These are phyloP conservation scores for Ameiurus melas DNA, from an alignment of 2,113 vertebrate genomes.

Conservation along the genomic window DNA sequence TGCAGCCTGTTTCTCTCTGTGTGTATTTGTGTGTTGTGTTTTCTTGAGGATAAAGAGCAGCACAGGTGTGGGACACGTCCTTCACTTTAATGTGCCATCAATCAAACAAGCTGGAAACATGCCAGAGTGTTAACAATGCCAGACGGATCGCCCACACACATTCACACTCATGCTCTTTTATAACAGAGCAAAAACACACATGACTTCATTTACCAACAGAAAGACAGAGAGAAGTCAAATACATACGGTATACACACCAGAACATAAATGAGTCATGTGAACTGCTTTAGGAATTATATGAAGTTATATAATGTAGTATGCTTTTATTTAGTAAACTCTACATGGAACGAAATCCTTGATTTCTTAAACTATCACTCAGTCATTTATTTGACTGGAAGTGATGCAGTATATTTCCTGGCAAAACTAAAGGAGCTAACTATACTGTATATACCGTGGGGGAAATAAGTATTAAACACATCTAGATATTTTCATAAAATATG, in stretches of 20 bases:
- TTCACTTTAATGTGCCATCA: slow-evolving; percentile 44
- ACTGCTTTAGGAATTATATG: not conserved
- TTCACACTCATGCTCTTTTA: not conserved
- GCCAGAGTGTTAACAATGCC: slow-evolving; percentile 17
- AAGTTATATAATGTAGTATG: not conserved
- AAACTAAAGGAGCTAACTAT: not conserved
- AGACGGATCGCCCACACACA: slow-evolving; percentile 25
- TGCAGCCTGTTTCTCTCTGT: not conserved
- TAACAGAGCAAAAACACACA: slow-evolving; percentile 31
- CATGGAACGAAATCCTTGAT: not conserved
- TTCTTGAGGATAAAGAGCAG: slow-evolving; percentile 26
- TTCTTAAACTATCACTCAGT: not conserved
- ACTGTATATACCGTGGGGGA: no score
- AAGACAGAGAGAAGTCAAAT: not conserved
- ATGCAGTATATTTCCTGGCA: not conserved
- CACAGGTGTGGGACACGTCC: slow-evolving; percentile 41
- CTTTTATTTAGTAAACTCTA: not conserved
- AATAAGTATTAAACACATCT: no score
- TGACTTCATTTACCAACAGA: not conserved
- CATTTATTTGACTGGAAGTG: not conserved
- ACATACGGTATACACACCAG: not conserved
- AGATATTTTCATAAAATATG: no score
- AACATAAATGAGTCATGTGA: not conserved
- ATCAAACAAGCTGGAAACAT: slow-evolving; percentile 65
- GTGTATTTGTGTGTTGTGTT: slow-evolving; percentile 13